Base-by-base conservation (phyloP, 2,797 vertebrate species). In the Halcyon badia region DNA sequence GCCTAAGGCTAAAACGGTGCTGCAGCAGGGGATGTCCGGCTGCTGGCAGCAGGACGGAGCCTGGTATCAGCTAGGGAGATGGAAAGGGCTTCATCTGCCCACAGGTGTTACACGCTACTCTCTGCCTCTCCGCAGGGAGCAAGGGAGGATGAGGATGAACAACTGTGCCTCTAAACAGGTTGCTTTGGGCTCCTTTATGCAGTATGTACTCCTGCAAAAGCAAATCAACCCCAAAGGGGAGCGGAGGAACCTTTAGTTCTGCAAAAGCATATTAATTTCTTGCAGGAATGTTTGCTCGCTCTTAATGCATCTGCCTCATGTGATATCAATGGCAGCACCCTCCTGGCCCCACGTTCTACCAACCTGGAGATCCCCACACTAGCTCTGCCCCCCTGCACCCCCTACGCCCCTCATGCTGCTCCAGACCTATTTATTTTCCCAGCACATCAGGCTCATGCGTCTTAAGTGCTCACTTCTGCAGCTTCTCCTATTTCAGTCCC, bases 401-500 rank as follows among this genome's bases (percentile, higher is more conserved):
- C 11, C 33, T 21, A 5, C 20, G n/a, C 10, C 20, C 62, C 31
- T 60, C 56, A 41, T 1, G 0, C 42, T 75, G 57, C 51, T 75
- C 33, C 64, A 83, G 41, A 49, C 41, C 44, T 31, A 5, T 39
- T 72, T 78, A 42, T n/a, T 83, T 39, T 21, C 60, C 56, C 51
- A 64, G 26, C 30, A 58, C 44, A 61, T 18, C 49, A 87, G 31
- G 46, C 30, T 96, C 17, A 41, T 15, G 52, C 13, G 14, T 62
- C 19, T 70, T 39, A 33, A 87, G 35, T 1, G 26, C 65, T 92
- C 11, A 1, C 33, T 90, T 75, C 49, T 48, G 35, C 69, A 68
- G 52, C 58, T 71, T 83, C 83, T 93, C 70, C 54, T 81, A 44
- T 93, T 93, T 91, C 78, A 91, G 68, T 78, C 75, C 61, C 61